A percentile compares a stretch with the other conserved stretches of the same genome.
Conservation (phyloP, 2,113 vertebrate species). For the Dromaius novaehollandiae region DNA sequence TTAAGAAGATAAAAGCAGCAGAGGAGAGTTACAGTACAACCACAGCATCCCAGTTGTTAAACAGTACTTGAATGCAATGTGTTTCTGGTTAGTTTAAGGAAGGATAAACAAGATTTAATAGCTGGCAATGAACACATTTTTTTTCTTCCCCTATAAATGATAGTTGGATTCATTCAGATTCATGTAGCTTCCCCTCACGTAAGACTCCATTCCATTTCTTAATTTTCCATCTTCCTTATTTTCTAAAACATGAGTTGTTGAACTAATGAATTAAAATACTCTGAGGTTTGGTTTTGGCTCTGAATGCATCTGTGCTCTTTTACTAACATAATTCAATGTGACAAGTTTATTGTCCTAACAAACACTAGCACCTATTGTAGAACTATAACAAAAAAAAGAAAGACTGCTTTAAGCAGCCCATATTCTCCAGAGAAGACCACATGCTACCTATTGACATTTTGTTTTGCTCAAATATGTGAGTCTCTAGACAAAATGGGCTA, state of each 20-base stretch:
- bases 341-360: slow-evolving; percentile 80
- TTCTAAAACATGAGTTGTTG: slow-evolving; percentile 76
- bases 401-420: slow-evolving; percentile 33
- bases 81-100: slow-evolving; percentile 81
- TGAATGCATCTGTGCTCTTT: slow-evolving; percentile 72
- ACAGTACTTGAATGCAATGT: slow-evolving; percentile 69
- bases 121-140: slow-evolving; percentile 66
- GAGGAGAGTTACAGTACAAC: slow-evolving; percentile 37
- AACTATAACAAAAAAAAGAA: slow-evolving; percentile 62
- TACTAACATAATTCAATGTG: slow-evolving; percentile 75
- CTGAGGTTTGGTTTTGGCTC: slow-evolving; percentile 75
- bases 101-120: slow-evolving; percentile 81
- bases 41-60: slow-evolving; percentile 61
- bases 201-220: slow-evolving; percentile 68
- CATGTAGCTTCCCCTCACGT: slow-evolving; percentile 65
- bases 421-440: slow-evolving; percentile 9
- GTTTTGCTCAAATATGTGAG: slow-evolving; percentile 16
- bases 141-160: slow-evolving; percentile 36
- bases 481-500: slow-evolving; percentile 37
- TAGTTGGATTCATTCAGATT: slow-evolving; percentile 73
- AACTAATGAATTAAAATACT: slow-evolving; percentile 75
- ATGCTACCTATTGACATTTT: not conserved
- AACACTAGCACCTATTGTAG: slow-evolving; percentile 77
- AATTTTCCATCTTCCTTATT: slow-evolving; percentile 76
- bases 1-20: slow-evolving; percentile 42